Evolutionary conservation across 1,140 invertebrate species (phyloP), one percentile per base, ranked within the genome.

Genomic region (Steinernema khuongi): DNA sequence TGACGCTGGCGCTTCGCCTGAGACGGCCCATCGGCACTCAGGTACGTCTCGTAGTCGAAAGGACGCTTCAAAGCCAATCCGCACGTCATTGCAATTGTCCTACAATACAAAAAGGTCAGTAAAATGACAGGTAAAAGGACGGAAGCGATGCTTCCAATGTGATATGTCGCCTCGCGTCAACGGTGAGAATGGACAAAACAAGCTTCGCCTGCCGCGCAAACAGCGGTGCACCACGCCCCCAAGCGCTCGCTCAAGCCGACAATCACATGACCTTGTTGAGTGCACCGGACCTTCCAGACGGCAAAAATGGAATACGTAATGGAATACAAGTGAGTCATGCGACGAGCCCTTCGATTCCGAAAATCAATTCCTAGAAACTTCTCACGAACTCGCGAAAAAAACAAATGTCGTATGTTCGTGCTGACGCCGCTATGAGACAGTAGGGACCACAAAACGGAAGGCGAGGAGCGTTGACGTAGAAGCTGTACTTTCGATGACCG

Each of bases 51-150:
- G 71, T 80, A 77, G 50, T 82, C 81, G 32, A 81, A 78, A 22
- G 81, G 81, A 68, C 81, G 77, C 69, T 82, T 82, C 22, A 82
- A 69, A 43, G 81, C 81, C 11, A 82, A 69, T 70, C 81, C 81
- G 67, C 81, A 82, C 72, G 81, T 79, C 81, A 82, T 82, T 2
- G 7, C 19, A 60, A 26, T n/a, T 60, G 44, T 79, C 60, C 70
- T 66, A 29, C 7, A 79, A 77, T 19, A 7, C 26, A 22, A 60
- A 69, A 33, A 43, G 22, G 33, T 33, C 26, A 60, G 31, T 74
- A 43, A 26, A 72, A 19, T 60, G 31, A 41, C n/a, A 41, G n/a
- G 36, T 41, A 41, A 41, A 7, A 41, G 36, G 36, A 41, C 7
- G n/a, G 7, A 41, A 41, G 36, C n/a, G n/a, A 41, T 60, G 22